Conservation (phyloP, 2,888 invertebrate species). For the Myopa tessellatipennis region DNA sequence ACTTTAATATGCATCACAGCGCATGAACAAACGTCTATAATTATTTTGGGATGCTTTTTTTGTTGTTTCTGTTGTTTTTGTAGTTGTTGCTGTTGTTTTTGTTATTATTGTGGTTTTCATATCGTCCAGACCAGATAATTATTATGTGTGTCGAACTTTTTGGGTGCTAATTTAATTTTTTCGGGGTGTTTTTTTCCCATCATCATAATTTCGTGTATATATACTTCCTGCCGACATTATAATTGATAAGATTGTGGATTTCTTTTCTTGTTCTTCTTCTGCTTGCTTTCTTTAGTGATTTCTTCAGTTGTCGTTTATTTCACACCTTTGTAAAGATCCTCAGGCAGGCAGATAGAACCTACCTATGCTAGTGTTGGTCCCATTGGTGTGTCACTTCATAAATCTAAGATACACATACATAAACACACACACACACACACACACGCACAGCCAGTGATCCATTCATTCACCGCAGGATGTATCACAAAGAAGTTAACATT, state of each 20-base stretch:
- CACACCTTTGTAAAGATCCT: neutral
- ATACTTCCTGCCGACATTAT: no score
- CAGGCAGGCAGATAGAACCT: neutral
- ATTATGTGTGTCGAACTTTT: no score
- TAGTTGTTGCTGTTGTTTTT: neutral
- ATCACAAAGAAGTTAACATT: neutral
- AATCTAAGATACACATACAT: neutral
- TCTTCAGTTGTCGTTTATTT: neutral
- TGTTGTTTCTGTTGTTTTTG: neutral
- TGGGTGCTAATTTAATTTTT: no score
- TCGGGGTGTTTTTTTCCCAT: no score
- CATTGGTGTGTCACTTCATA: neutral
- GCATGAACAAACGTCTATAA: neutral
- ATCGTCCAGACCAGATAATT: no score
- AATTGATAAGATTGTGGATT: no score
- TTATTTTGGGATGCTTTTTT: neutral
- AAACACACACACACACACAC: no score
- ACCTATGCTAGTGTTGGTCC: no score
- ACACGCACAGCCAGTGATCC: no score
- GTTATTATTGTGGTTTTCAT: neutral
- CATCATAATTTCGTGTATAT: no score
- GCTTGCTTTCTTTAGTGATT: neutral
- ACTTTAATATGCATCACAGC: neutral
- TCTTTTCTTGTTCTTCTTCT: neutral
- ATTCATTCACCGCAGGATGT: no score